A percentile compares a stretch with the other conserved stretches of the same genome.
These are phyloP conservation scores for Babylonia areolata DNA, from an alignment of 1,140 invertebrate species.

Conservation along the genomic window DNA sequence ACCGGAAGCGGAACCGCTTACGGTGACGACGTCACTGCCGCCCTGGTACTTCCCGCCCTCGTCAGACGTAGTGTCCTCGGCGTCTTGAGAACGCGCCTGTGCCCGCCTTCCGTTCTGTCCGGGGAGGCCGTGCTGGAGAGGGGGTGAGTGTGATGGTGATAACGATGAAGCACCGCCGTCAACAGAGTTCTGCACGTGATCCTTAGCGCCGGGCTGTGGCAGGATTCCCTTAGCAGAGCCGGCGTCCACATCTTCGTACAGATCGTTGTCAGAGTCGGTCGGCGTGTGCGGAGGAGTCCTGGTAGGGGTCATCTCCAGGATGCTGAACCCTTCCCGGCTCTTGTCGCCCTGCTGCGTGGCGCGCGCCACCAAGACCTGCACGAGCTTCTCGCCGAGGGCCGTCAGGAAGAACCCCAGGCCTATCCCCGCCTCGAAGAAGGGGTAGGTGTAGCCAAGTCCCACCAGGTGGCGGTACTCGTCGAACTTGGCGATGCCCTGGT, in stretches of 20 bases:
- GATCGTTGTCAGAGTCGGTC: not conserved
- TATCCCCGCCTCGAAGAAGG: constrained; percentile 63
- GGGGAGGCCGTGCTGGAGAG: not conserved
- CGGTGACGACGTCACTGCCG: not conserved
- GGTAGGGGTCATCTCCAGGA: not conserved
- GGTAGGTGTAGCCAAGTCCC: constrained; percentile 39
- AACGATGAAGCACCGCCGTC: too few relatives aligned
- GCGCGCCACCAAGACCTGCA: constrained; percentile 49
- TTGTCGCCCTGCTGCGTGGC: constrained; percentile 43
- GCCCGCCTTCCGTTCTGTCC: not conserved
- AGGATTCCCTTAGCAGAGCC: not conserved
- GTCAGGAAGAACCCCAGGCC: constrained; percentile 79
- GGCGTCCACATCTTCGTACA: not conserved
- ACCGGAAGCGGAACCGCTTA: not conserved
- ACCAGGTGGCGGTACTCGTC: constrained; percentile 57
- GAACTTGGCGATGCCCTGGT: constrained; percentile 75
- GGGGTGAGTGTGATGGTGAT: too few relatives aligned
- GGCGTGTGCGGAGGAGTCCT: too few relatives aligned
- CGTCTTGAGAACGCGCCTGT: not conserved
- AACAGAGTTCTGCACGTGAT: too few relatives aligned
- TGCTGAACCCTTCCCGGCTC: constrained; percentile 16
- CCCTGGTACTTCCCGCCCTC: not conserved
- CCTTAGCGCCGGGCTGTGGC: not conserved
- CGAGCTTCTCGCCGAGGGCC: constrained; percentile 77
- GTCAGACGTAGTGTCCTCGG: not conserved